Percentiles rank a stretch among this genome's conserved stretches.
Conservation (phyloP, 2,888 invertebrate genomes). For the Coremacera marginata region DNA sequence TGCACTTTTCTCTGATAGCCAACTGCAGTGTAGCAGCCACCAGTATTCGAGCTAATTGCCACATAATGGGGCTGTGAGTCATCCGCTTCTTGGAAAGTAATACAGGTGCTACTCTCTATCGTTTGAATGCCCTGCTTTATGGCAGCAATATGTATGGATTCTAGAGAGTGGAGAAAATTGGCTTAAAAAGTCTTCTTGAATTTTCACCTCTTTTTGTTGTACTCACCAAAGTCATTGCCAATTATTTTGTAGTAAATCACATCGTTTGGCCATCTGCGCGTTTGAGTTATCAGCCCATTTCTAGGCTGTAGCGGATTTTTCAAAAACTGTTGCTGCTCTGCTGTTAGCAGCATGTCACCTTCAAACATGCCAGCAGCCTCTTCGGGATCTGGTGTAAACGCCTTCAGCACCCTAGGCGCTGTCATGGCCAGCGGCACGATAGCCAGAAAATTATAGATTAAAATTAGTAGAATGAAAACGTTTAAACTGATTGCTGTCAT, state of each 20-base stretch:
- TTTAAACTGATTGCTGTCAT: not conserved
- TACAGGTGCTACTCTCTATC: slow-evolving; percentile 79
- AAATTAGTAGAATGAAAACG: not conserved
- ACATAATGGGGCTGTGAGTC: slow-evolving; percentile 59
- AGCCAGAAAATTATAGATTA: not conserved
- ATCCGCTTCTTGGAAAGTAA: slow-evolving; percentile 76
- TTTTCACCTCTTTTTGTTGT: not conserved
- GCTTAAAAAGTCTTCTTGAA: not conserved
- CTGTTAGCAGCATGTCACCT: slow-evolving; percentile 80
- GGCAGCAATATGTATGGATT: slow-evolving; percentile 71
- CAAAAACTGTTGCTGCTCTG: slow-evolving; percentile 50
- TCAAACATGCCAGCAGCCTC: slow-evolving; percentile 80
- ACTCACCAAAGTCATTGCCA: slow-evolving; percentile 54
- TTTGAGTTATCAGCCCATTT: slow-evolving; percentile 74
- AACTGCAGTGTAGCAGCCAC: slow-evolving; percentile 84
- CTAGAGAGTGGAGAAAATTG: slow-evolving; percentile 42
- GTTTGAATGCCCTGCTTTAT: slow-evolving; percentile 79
- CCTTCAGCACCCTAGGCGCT: slow-evolving; percentile 38
- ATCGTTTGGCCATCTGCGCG: slow-evolving; percentile 76
- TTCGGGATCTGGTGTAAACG: slow-evolving; percentile 74
- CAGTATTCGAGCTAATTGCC: slow-evolving; percentile 51
- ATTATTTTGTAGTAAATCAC: slow-evolving; percentile 74
- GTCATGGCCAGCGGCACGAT: slow-evolving; percentile 16
- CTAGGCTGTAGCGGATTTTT: slow-evolving; percentile 56
- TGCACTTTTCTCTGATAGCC: slow-evolving; percentile 72